Evolutionary conservation across 2,888 invertebrate species (phyloP), one percentile per base, ranked within the genome.

Genomic region (Parapristionchus giblindavisi): DNA sequence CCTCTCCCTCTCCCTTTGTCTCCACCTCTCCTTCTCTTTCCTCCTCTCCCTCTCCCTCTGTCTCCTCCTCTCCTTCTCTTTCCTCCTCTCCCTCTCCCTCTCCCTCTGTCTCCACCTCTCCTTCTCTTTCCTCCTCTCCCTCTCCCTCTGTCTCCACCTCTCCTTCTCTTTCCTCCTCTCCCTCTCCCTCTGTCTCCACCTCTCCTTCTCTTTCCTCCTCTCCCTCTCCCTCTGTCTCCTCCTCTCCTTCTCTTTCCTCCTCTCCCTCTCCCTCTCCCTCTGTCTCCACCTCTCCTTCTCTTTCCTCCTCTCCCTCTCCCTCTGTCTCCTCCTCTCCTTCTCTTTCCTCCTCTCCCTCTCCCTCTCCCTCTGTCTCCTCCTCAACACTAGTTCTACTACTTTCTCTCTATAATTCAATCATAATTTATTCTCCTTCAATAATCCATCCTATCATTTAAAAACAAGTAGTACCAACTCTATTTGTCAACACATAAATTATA

Each of bases 81-180:
- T 27, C 11, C 24, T 58, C 27, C 11, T 58, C 11, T 58, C 58
- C 24, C 29, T 27, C 58, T 58, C 58, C 58, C n/a, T n/a, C n/a
- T n/a, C n/a, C n/a, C n/a, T 38, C 54, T 54, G 24, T 24, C 66
- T 14, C n/a, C 40, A 48, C 8, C 24, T 65, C 65, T 51, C 34
- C 68, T 11, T 24, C 51, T 52, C 21, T 32, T 24, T 68, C 48
- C 24, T 65, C 32, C n/a, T 65, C 48, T 27, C 27, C 48, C 65
- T n/a, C 32, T 48, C 21, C 65, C 48, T 32, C 36, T 65, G 32
- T 36, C 14, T 17, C 17, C 2, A 48, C 17, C 11, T 65, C 32
- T 21, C 17, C 1, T 17, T 24, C 21, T 43, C n/a, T n/a, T n/a
- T n/a, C n/a, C n/a, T n/a, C n/a, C n/a, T n/a, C n/a, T 65, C 65